Evolutionary conservation across 2,888 invertebrate species (phyloP).

Genomic region (Aleiodes leptofemur): DNA sequence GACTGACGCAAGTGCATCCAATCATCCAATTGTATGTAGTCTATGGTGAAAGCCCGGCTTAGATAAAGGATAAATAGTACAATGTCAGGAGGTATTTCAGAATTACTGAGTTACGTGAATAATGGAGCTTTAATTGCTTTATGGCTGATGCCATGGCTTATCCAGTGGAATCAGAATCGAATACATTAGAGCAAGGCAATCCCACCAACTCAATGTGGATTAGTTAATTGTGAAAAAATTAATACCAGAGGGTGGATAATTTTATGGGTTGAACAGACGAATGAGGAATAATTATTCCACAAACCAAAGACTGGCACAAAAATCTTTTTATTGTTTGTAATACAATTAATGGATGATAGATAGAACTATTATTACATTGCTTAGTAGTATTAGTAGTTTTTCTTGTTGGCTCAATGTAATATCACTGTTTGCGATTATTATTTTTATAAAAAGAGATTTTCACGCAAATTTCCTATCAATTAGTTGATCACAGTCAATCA

Average conservation of each 20-base stretch:
- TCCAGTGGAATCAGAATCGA: constrained; percentile 63
- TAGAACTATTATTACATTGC: too few relatives aligned
- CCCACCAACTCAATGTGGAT: constrained; percentile 30
- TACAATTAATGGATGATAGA: too few relatives aligned
- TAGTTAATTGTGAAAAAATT: constrained; percentile 37
- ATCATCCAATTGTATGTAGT: constrained; percentile 42
- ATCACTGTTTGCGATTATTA: too few relatives aligned
- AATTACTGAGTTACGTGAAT: constrained; percentile 65
- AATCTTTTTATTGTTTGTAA: too few relatives aligned
- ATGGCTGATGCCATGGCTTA: constrained; percentile 61
- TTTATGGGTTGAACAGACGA: background rate
- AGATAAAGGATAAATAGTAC: constrained; percentile 53
- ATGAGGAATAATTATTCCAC: background rate
- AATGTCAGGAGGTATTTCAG: constrained; percentile 49
- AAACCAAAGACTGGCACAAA: background rate
- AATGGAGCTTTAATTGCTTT: constrained; percentile 68
- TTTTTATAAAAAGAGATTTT: too few relatives aligned
- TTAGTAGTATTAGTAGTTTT: too few relatives aligned
- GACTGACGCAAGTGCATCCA: constrained; percentile 54
- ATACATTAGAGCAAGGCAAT: constrained; percentile 56
- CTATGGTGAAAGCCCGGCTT: constrained; percentile 46
- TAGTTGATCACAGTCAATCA: too few relatives aligned
- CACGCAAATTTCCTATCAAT: too few relatives aligned
- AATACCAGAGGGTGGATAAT: constrained; percentile 3
- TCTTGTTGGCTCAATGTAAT: too few relatives aligned